phyloP scores from a whole-genome alignment of 2,113 vertebrate genomes.

The Pseudorhombus dupliciocellatus region DNA sequence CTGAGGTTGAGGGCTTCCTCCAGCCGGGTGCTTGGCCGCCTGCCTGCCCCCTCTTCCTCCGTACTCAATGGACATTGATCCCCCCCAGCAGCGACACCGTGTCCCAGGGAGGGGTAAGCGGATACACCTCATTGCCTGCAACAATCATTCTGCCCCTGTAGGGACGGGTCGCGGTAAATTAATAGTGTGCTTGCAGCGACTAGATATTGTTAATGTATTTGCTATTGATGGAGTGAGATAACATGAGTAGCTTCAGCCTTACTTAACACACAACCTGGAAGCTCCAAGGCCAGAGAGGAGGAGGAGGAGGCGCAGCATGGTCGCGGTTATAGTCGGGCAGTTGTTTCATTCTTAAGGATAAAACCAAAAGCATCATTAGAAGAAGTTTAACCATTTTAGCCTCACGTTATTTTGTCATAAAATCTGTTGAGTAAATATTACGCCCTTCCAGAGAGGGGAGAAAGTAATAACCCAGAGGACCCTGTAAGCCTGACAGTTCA shows the following conservation, averaged over 20 bases:
- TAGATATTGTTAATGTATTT: constrained; percentile 90
- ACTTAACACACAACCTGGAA: constrained; percentile 91
- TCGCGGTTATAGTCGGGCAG: constrained; percentile 24
- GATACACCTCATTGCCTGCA: constrained; percentile 86
- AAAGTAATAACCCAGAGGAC: constrained; percentile 1
- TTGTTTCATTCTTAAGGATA: constrained; percentile 10
- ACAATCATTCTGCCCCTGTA: constrained; percentile 85
- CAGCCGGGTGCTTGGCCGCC: constrained; percentile 72
- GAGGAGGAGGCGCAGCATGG: constrained; percentile 62
- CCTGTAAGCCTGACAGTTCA: constrained; percentile 15
- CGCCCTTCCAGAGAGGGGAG: no score
- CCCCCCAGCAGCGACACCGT: constrained; percentile 83
- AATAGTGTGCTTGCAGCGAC: constrained; percentile 88
- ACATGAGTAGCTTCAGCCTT: constrained; percentile 89
- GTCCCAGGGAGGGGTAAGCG: constrained; percentile 84
- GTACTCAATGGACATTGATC: constrained; percentile 87
- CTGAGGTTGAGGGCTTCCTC: constrained; percentile 70
- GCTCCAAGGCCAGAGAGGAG: constrained; percentile 79
- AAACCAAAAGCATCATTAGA: not conserved
- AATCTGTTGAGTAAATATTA: not conserved
- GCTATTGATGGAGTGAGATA: constrained; percentile 88
- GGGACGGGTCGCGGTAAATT: constrained; percentile 87
- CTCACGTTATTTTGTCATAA: constrained; percentile 8
- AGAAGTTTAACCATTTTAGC: constrained; percentile 18
- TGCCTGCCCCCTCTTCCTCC: constrained; percentile 68